Evolutionary conservation across 2,797 vertebrate genomes (phyloP), one percentile per base, ranked within the genome.

Genomic region (Parauchenoglanis ngamensis): DNA sequence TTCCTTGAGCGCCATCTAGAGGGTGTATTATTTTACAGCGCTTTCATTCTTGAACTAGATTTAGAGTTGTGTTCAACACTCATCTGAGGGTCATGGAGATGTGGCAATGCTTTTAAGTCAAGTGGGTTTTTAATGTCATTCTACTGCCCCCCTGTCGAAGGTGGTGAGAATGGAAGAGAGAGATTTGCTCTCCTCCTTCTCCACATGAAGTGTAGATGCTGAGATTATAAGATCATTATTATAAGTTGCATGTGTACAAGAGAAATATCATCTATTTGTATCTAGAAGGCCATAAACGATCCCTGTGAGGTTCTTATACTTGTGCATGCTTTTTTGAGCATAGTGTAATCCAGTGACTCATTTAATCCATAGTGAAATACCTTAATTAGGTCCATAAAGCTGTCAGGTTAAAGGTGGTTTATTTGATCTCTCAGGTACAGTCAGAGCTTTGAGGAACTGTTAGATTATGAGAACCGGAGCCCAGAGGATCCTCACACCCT

Each of bases 381-480:
- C 35, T 21, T 56, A 19, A 35, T 21, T 19, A 57, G 11, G 17
- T 78, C 52, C 3, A 3, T 40, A 79, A 79, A 59, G n/a, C 28
- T 78, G n/a, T 31, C 35, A 0, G 6, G 17, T 21, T 56, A 25
- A 80, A 61, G 11, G 44, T 6, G 5, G 23, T 46, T 63, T 0
- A 7, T 56, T 17, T 80, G 68, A 56, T 85, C 15, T 93, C 92
- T 90, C 92, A 97, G 97, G 97, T 97, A 97, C 78, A 97, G 97
- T 95, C 96, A 97, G 91, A 97, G 97, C 90, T 97, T 97, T 87
- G 94, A 97, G 87, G 96, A 97, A 86, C 94, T 97, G 90, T 91
- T 97, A 89, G 95, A 96, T 49, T 97, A 95, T 1, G 96, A 97
- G 92, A 95, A 94, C 89, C 96, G 92, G 92, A 96, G 94, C 87